Evolutionary conservation across 2,113 vertebrate genomes (phyloP).

Genomic region (Apodemus sylvaticus): DNA sequence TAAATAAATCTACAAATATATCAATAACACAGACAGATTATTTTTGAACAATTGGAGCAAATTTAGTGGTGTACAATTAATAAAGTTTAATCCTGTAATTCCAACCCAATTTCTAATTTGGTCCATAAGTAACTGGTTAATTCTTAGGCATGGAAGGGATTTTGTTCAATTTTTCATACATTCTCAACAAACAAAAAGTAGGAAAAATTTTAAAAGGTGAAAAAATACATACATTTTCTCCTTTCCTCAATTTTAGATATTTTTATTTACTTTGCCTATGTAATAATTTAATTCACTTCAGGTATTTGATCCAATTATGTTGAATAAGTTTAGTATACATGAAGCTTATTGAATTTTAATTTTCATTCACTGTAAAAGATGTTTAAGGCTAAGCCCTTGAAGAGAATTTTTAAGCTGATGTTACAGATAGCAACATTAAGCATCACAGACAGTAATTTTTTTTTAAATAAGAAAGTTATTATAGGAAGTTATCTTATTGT

Average conservation of each 20-base stretch:
- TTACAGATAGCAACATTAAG: background rate
- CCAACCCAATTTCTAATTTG: background rate
- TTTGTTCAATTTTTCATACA: background rate
- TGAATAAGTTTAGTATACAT: background rate
- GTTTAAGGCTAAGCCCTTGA: background rate
- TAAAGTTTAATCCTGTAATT: background rate
- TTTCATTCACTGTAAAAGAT: background rate
- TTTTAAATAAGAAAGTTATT: background rate
- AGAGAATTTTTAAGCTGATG: background rate
- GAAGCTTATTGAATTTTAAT: background rate
- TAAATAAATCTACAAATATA: background rate
- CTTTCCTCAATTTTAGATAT: background rate
- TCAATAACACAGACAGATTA: background rate
- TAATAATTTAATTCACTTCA: background rate
- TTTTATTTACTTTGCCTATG: background rate
- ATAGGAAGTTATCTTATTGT: background rate
- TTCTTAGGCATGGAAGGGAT: background rate
- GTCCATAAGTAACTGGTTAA: background rate
- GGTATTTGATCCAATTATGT: background rate
- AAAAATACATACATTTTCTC: background rate
- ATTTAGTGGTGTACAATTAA: background rate
- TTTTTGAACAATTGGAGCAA: background rate
- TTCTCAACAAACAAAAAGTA: background rate
- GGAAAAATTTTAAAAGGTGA: background rate
- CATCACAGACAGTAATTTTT: background rate